Conservation (phyloP, 2,888 invertebrate species). For the Athetis lepigone region DNA sequence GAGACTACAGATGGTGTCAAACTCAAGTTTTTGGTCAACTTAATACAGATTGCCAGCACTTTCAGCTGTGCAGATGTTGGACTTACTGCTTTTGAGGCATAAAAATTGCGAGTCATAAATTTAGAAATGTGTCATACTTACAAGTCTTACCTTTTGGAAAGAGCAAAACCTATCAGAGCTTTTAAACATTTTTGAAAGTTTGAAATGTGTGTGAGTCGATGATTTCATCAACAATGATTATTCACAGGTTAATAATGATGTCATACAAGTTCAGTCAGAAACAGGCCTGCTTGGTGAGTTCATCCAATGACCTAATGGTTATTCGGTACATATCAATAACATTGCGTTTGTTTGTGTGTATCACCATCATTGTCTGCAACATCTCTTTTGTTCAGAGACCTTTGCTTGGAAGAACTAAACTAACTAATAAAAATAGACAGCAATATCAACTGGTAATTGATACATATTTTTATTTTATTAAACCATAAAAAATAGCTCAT, state of each 20-base stretch:
- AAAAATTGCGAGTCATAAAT: too few species aligned
- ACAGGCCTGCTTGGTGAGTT: conserved; percentile 12
- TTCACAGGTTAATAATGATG: conserved; percentile 16
- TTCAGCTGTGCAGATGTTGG: too few species aligned
- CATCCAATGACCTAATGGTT: conserved; percentile 9
- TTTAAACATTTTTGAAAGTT: background rate
- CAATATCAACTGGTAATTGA: background rate
- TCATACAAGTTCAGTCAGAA: conserved; percentile 8
- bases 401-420: background rate
- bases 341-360: conserved; percentile 8
- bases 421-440: too few species aligned
- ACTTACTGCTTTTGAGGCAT: too few species aligned
- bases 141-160: too few species aligned
- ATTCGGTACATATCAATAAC: background rate
- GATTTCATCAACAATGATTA: conserved; percentile 9
- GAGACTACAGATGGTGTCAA: too few species aligned
- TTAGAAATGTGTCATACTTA: too few species aligned
- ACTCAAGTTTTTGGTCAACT: too few species aligned
- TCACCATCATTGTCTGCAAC: background rate
- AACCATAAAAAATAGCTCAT: too few species aligned
- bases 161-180: background rate
- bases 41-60: too few species aligned
- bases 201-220: background rate
- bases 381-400: background rate
- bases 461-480: background rate